Base-by-base conservation (phyloP, 2,113 vertebrate genomes). In the Pterocles orientalis region DNA sequence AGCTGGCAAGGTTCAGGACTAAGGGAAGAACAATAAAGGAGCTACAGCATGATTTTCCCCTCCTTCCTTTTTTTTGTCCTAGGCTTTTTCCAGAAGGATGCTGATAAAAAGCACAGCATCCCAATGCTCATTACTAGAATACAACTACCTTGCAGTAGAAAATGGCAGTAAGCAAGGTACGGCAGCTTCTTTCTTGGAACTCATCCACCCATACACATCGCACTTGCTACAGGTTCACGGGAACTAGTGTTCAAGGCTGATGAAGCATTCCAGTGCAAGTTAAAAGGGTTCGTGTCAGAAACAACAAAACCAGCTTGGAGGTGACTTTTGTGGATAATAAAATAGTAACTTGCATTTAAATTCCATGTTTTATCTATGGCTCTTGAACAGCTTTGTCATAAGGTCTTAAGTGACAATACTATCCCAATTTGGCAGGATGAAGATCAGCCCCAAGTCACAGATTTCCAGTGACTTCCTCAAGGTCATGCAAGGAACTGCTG, bases 1-100 rank as follows among this genome's bases (percentile, higher is more conserved):
- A 92, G 73, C 23, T 81, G 43, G 33, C 53, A 90, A 88, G 94
- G 77, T 94, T 94, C 73, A 91, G 64, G 51, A 77, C n/a, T 5
- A 14, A 85, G 65, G 16, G 36, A 88, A 80, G 62, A 82, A 77
- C 41, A 82, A 66, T 48, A 86, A 91, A 92, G 53, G 77, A 80
- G 43, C 28, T 84, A 45, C 3, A 9, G 39, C n/a, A 51, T 36
- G 39, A 61, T 62, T 76, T 76, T 56, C 16, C 7, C 29, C 39
- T 82, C n/a, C 66, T 53, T 62, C 18, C 11, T 90, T 33, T 83
- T 93, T 83, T 93, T 77, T 15, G n/a, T n/a, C 34, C 31, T 16
- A 79, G 50, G n/a, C 20, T 80, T 85, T 82, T 89, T 48, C 29
- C 31, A 56, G 65, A 94, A 78, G 26, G 81, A 70, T 62, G 41